Evolutionary conservation across 2,888 invertebrate genomes (phyloP), one percentile per base, ranked within the genome.

Genomic region (Coenonympha arcania): DNA sequence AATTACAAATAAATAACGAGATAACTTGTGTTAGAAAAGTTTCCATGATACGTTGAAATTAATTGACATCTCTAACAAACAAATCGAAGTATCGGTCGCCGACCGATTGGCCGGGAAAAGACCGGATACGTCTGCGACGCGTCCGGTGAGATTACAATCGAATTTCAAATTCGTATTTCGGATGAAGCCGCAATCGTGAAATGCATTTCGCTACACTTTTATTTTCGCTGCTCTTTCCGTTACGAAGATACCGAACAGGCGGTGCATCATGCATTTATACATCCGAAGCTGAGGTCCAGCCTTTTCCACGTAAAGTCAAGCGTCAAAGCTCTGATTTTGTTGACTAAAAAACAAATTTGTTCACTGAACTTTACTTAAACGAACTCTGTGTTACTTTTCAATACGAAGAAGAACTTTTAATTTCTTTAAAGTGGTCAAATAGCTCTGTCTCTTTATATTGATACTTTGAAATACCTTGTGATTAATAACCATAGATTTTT

Each of bases 91-190:
- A 53, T 47, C 26, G 42, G 46, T 41, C 26, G 42, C 31, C 34
- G 44, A 49, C 42, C 48, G 39, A 48, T 43, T 55, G 43, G 31
- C 24, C 41, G 33, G 34, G 34, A 43, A n/a, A 47, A 42, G 43
- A 43, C 56, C 56, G 58, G 58, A 58, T 52, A 56, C 52, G 58
- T 60, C 60, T 57, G 56, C 58, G 56, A 39, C 50, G 50, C 57
- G 48, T 59, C 54, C 56, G 56, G 53, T 55, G 37, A 43, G 53
- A 60, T 54, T 49, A 51, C 56, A 55, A 60, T 60, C 60, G 54
- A 60, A 59, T 59, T 59, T 62, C 57, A 60, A 59, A 60, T 48
- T 55, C 52, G 52, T 50, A 48, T 52, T 54, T 50, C 56, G 48
- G 47, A 56, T 53, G 50, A 52, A 52, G 54, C 55, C 59, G 53